Evolutionary conservation across 2,113 vertebrate genomes (phyloP).

Genomic region (Sisor rabdophorus): DNA sequence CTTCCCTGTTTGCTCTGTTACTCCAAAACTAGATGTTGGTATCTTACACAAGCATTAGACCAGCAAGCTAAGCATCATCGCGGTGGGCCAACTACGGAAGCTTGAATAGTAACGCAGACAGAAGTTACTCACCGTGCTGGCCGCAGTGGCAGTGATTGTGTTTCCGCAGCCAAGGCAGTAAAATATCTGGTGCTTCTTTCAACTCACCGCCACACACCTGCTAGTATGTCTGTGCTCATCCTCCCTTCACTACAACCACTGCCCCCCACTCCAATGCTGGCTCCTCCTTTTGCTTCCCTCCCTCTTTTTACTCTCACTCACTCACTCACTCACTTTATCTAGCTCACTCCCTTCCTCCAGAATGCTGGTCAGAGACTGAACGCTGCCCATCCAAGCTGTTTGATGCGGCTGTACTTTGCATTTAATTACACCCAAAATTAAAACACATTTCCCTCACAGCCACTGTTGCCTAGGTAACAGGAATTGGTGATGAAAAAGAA

Average conservation of each 20-base stretch:
- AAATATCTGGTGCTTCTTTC: slow-evolving; percentile 20
- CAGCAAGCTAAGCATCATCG: neutral
- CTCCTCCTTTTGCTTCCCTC: slow-evolving; percentile 17
- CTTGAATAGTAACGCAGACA: neutral
- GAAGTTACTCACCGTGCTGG: slow-evolving; percentile 38
- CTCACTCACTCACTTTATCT: neutral
- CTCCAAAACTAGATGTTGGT: neutral
- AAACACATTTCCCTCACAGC: slow-evolving; percentile 40
- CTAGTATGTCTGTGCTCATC: slow-evolving; percentile 37
- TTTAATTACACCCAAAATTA: slow-evolving; percentile 50
- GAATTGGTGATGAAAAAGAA: slow-evolving; percentile 30
- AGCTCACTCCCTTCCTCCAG: slow-evolving; percentile 18
- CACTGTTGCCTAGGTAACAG: slow-evolving; percentile 46
- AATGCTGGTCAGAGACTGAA: slow-evolving; percentile 31
- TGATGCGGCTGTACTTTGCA: slow-evolving; percentile 46
- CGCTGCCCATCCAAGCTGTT: slow-evolving; percentile 39
- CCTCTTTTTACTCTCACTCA: neutral
- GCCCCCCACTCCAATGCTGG: slow-evolving; percentile 15
- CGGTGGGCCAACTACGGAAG: neutral
- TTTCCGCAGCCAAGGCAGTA: slow-evolving; percentile 20
- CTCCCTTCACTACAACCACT: slow-evolving; percentile 35
- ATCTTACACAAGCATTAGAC: neutral
- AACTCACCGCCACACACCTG: slow-evolving; percentile 46
- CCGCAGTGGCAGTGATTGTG: neutral
- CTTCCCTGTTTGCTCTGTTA: neutral